A percentile compares a stretch with the other conserved stretches of the same genome.
phyloP scores from a whole-genome alignment of 2,113 vertebrate species.

The Atractosteus spatula region DNA sequence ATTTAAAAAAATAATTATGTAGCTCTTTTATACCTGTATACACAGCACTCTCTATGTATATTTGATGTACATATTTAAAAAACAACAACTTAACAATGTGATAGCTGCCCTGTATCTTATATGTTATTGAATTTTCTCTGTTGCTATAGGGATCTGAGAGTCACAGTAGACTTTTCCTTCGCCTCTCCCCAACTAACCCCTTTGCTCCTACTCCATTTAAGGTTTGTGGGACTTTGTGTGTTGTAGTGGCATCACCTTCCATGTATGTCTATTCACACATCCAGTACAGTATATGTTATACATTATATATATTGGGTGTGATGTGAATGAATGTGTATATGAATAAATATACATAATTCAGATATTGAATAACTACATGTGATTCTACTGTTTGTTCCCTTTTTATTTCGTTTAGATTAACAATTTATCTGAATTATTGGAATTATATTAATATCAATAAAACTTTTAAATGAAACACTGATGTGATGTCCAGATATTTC shows the following conservation, averaged over 20 bases:
- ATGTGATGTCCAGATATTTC: too few species aligned
- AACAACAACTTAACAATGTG: background rate
- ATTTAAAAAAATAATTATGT: too few species aligned
- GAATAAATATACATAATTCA: background rate
- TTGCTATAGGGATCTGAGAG: constrained; percentile 85
- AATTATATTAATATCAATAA: too few species aligned
- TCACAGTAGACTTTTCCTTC: constrained; percentile 84
- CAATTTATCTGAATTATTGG: too few species aligned
- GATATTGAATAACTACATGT: constrained; percentile 25
- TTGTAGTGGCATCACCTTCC: background rate
- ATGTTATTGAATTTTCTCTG: constrained; percentile 69
- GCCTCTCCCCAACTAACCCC: constrained; percentile 93
- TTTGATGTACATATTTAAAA: too few species aligned
- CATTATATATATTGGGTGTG: too few species aligned
- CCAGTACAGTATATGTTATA: background rate
- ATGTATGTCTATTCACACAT: background rate
- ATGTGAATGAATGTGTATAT: too few species aligned
- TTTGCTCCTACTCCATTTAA: constrained; percentile 97
- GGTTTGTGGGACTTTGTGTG: constrained; percentile 79
- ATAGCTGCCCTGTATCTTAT: constrained; percentile 12
- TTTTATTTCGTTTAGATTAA: too few species aligned
- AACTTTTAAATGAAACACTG: too few species aligned
- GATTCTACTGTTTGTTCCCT: constrained; percentile 16
- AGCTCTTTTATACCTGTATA: too few species aligned
- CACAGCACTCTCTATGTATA: too few species aligned